Percentiles rank a stretch among this genome's conserved stretches.
Evolutionary conservation across 2,888 invertebrate genomes (phyloP).

Genomic region (Physocephala rufipes): DNA sequence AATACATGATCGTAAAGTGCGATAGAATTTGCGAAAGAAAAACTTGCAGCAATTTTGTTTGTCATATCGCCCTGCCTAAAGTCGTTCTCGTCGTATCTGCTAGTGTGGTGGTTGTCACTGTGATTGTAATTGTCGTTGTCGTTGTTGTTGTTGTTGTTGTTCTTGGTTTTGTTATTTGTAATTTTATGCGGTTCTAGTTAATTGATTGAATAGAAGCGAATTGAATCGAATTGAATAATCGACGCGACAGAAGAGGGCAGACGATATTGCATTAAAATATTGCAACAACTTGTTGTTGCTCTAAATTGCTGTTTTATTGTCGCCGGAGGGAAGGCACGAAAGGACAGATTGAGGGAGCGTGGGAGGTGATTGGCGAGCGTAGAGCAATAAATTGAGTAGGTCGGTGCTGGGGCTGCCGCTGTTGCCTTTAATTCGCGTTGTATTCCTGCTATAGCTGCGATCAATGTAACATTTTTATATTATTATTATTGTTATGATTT

Average conservation of each 20-base stretch:
- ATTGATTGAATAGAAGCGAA: constrained; percentile 62
- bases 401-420: neutral
- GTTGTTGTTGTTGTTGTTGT: constrained; percentile 33
- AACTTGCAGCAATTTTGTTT: constrained; percentile 32
- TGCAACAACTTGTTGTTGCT: neutral
- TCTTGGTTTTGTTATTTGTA: constrained; percentile 49
- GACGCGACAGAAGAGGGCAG: neutral
- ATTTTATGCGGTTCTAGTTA: constrained; percentile 49
- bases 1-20: constrained; percentile 52
- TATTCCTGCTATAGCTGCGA: neutral
- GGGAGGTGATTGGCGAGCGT: neutral
- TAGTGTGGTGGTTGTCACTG: constrained; percentile 3
- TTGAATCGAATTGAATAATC: constrained; percentile 50
- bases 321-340: no score
- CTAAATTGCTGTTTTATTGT: neutral
- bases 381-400: neutral
- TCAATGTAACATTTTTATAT: no score
- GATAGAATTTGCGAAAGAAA: constrained; percentile 54
- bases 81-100: constrained; percentile 37
- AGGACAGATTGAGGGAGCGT: neutral
- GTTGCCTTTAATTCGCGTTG: neutral
- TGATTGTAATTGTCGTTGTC: constrained; percentile 37
- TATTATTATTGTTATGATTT: constrained; percentile 17
- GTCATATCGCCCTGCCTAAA: constrained; percentile 31
- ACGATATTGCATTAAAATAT: neutral